Evolutionary conservation across 2,113 vertebrate genomes (phyloP), one percentile per base, ranked within the genome.

Genomic region (Mustelus asterias): DNA sequence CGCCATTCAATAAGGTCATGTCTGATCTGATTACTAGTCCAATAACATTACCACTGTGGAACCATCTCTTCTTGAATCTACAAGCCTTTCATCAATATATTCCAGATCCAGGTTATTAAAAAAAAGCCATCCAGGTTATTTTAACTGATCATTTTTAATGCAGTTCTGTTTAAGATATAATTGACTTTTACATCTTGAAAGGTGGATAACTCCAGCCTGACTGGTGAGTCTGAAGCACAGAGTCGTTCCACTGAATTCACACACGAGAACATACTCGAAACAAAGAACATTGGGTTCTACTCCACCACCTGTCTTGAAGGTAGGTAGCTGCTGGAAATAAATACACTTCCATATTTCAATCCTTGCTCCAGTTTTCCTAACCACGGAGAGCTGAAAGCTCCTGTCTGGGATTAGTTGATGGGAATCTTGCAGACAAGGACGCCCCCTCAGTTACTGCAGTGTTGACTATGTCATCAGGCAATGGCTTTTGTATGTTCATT

Each of bases 161-260:
- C 22, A 63, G 6, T 63, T 92, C 58, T 60, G 29, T 33, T n/a
- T 29, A 65, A 0, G 93, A 86, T 86, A 33, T 0, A 0, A 0
- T 94, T 88, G 54, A 37, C 14, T 13, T 8, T 63, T 97, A 96
- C 97, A 95, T 18, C 0, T 96, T 97, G 96, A 96, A 95, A 98
- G 98, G 98, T 98, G 76, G 98, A 98, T 96, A 98, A 98, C 96
- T 98, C 98, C 1, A 98, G 97, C 90, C 97, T 98, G 88, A 98
- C 98, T 2, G 98, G 98, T 1, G 98, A 98, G 95, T 98, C 98
- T 0, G 98, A 98, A 54, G 97, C 98, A 44, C 98, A 98, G 96
- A 26, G 97, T 83, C 98, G 98, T n/a, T 98, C 97, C 83, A 96
- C 96, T 86, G 98, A 98, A 78, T 98, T 96, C 93, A 98, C 97